Evolutionary conservation across 2,888 invertebrate species (phyloP), one percentile per base, ranked within the genome.

Genomic region (Morinoia aosen): DNA sequence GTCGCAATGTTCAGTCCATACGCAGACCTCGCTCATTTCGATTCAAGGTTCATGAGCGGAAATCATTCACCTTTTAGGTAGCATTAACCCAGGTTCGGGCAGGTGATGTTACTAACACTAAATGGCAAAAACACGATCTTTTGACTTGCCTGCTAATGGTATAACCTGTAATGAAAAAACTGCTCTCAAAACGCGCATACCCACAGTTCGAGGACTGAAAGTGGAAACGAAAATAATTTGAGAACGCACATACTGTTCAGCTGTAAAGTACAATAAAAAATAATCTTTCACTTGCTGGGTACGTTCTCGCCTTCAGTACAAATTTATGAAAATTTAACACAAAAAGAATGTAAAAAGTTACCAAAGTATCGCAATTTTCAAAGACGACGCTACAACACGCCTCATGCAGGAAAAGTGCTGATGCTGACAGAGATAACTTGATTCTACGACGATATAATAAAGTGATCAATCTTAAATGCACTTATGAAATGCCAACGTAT

Each of bases 21-120:
- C 7, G 76, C 33, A 33, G 76, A 76, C 76, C 76, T 14, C 76
- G 76, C 16, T 76, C 25, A 33, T 33, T 76, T 19, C 19, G 76
- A 76, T 76, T 76, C 76, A 76, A 76, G 76, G 76, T 76, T 76
- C 25, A 76, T 76, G 76, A 76, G 76, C 76, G 76, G 33, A 76
- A 76, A 76, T 76, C 76, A 33, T 76, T 76, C 76, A 76, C 25
- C 33, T 33, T 76, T 76, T 76, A 33, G 76, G 76, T 25, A 3
- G 76, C 76, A 25, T 76, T 10, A 76, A 25, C 19, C 4, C 19
- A 61, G 19, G 19, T 61, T 61, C 19, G 19, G 2, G 76, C 2
- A 33, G 25, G 10, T 25, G 25, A 76, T 33, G 76, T 76, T 76
- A 76, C 16, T 2, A 76, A 76, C 25, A 33, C 2, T 76, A 10